Base-by-base conservation (phyloP, 2,797 vertebrate species). In the Amazonetta brasiliensis region DNA sequence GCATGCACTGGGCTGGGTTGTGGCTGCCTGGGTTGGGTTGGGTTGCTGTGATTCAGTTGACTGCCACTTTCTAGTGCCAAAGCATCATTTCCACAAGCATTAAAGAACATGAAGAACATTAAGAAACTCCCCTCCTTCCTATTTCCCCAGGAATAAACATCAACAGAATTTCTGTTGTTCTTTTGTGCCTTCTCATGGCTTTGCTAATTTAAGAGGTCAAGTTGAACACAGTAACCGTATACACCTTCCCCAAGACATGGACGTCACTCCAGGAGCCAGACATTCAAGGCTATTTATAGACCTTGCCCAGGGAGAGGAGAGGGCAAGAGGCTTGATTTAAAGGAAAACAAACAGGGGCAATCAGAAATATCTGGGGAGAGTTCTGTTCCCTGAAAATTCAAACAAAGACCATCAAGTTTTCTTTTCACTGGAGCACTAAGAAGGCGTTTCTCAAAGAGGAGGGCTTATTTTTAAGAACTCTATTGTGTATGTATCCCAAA, bases 251-350 rank as follows among this genome's bases (percentile, higher is more conserved):
- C 69, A 66, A 84, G 84, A 90, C 48, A 68, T 15, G 84, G 71
- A 86, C 33, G 12, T 82, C 41, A 48, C 68, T 66, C 31, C 11
- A 68, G 75, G 31, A 93, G 60, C 63, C 84, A 94, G 84, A 52
- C 44, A 85, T 87, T 90, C 85, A 71, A 73, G 26, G 33, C n/a
- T 95, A 91, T 95, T 93, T 90, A 90, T 79, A 92, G 68, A 79
- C 37, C 14, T 6, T 84, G 59, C 44, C 56, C 55, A 84, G 43
- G 48, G 66, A 91, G 22, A 90, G 16, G 41, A 86, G 63, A 89
- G 55, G 55, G 56, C 28, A 75, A 85, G 74, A 80, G 54, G 21
- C 21, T 90, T 62, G 22, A 80, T 92, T 92, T 46, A 87, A 92
- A 90, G 66, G 56, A 71, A 94, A 84, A 92, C 6, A 64, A 77